Conservation (phyloP, 2,113 vertebrate species). For the Tragelaphus imberbis region DNA sequence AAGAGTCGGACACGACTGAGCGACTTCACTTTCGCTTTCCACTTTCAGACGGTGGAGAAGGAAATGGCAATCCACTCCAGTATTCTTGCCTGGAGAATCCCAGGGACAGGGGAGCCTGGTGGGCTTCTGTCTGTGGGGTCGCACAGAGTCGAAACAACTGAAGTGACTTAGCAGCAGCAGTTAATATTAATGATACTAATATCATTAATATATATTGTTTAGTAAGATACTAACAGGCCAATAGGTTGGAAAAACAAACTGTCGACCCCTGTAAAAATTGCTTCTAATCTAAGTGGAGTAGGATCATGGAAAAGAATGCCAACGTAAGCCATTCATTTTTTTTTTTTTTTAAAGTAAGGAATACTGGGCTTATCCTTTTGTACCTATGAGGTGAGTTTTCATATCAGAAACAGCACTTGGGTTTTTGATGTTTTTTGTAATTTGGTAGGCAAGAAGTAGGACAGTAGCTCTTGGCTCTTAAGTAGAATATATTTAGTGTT, state of each 20-base stretch:
- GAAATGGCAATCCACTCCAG: too few relatives aligned
- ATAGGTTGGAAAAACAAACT: not conserved
- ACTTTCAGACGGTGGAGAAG: too few relatives aligned
- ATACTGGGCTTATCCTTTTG: not conserved
- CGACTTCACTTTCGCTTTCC: too few relatives aligned
- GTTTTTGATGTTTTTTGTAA: not conserved
- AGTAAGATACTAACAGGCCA: not conserved
- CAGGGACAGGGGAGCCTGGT: too few relatives aligned
- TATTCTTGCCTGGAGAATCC: too few relatives aligned
- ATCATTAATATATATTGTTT: not conserved
- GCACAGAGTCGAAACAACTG: too few relatives aligned
- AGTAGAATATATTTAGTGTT: not conserved
- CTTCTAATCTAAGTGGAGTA: not conserved
- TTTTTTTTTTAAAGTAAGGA: not conserved
- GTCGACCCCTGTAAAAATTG: not conserved
- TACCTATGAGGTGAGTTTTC: not conserved
- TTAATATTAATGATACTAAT: not conserved
- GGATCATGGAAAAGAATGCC: not conserved
- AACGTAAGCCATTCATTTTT: not conserved
- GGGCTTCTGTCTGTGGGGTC: too few relatives aligned
- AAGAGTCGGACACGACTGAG: too few relatives aligned
- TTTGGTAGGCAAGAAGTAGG: not conserved
- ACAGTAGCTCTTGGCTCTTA: conserved; percentile 3
- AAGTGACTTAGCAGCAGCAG: too few relatives aligned
- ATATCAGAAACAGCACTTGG: not conserved